These are phyloP conservation scores for Cyprinus carpio DNA, from an alignment of 2,113 vertebrate species.

Conservation along the genomic window DNA sequence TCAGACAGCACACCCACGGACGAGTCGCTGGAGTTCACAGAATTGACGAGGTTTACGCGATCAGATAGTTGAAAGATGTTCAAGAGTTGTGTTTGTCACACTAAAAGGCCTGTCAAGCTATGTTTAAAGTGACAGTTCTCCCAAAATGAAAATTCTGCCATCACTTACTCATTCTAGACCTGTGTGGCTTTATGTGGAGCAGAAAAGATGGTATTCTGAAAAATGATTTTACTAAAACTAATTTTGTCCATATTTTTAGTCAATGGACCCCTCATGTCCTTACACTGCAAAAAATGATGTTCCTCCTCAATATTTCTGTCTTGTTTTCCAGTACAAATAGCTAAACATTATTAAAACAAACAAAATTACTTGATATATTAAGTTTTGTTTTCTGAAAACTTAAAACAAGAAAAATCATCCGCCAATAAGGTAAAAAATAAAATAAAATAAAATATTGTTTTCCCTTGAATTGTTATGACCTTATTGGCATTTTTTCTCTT, in stretches of 20 bases:
- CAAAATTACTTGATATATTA: too few relatives aligned
- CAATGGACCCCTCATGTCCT: neutral
- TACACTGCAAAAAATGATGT: neutral
- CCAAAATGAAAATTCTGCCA: neutral
- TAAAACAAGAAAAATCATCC: too few relatives aligned
- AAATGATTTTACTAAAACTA: neutral
- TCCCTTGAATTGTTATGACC: too few relatives aligned
- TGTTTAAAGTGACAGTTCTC: neutral
- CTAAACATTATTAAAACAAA: too few relatives aligned
- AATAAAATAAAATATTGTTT: too few relatives aligned
- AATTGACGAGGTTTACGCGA: neutral
- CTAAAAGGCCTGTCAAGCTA: neutral
- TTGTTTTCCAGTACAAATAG: too few relatives aligned
- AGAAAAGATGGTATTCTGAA: neutral
- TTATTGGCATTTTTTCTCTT: too few relatives aligned
- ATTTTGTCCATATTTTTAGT: too few relatives aligned
- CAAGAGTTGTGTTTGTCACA: neutral
- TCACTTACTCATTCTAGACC: neutral
- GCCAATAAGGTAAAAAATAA: too few relatives aligned
- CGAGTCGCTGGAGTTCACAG: neutral
- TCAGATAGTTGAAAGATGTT: neutral
- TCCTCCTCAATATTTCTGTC: too few relatives aligned
- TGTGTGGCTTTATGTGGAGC: neutral
- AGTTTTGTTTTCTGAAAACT: too few relatives aligned
- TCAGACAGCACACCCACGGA: conserved; percentile 19